Conservation (phyloP, 2,113 vertebrate species). For the Saiga tatarica region DNA sequence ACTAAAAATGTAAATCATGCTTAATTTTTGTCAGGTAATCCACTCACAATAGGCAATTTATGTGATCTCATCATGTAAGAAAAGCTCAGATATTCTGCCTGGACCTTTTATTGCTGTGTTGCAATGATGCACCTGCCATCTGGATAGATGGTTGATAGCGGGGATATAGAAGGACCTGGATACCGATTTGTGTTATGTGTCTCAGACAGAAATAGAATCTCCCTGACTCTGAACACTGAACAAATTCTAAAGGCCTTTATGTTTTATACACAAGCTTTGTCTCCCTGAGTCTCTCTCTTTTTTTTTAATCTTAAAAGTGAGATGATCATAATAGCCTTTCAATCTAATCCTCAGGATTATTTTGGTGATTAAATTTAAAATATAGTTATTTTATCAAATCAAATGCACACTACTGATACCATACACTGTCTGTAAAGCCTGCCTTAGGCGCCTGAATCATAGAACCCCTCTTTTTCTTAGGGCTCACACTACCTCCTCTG, state of each 20-base stretch:
- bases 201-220: constrained; percentile 35
- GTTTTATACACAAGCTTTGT: neutral
- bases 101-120: constrained; percentile 13
- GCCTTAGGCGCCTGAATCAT: neutral
- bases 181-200: neutral
- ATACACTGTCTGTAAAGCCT: neutral
- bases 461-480: neutral
- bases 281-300: neutral
- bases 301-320: constrained; percentile 12
- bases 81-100: constrained; percentile 42
- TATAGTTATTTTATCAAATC: neutral
- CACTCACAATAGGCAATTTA: constrained; percentile 66
- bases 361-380: constrained; percentile 16
- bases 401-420: neutral
- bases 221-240: neutral
- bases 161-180: constrained; percentile 15
- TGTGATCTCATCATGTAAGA: constrained; percentile 21
- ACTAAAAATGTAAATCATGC: constrained; percentile 67
- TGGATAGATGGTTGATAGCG: neutral
- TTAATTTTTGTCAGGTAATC: constrained; percentile 60
- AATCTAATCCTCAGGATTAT: neutral
- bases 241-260: neutral
- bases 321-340: neutral
- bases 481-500: neutral
- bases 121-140: constrained; percentile 56